Evolutionary conservation across 2,888 invertebrate species (phyloP), one percentile per base, ranked within the genome.

Genomic region (Stegana nigrithorax): DNA sequence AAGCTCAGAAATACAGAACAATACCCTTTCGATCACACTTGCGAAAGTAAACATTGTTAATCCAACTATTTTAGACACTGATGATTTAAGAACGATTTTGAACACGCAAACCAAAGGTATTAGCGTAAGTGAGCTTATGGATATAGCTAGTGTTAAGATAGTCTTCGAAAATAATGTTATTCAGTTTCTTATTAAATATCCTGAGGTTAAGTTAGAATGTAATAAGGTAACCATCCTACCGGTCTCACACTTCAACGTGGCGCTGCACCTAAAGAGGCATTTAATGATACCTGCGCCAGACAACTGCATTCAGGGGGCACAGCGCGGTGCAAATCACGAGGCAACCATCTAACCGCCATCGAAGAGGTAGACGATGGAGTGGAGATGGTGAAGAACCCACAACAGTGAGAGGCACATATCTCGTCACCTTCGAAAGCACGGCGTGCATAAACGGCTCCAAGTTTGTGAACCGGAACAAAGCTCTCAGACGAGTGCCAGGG

Each of bases 21-120:
- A 42, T 53, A 53, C 53, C 27, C n/a, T 62, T 17, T 36, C 59
- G 29, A 62, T 59, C 25, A 50, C 51, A 26, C 47, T 51, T 45
- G 58, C 51, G 25, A 51, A 62, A 2, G 26, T 50, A 26, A 51
- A 51, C 4, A 14, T 58, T 39, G 23, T 58, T 47, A 62, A 62
- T 36, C 55, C 45, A 19, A 27, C 53, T 5, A 60, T 60, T 27
- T 17, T 53, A n/a, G 53, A 55, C 19, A 8, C 10, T 19, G 45
- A 17, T 14, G 45, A 45, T 14, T 17, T 45, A 45, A 5, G 10
- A 2, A 19, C 4, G 10, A 17, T 5, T 5, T 6, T 45, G 10
- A 17, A 5, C 17, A 45, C n/a, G 45, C 10, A 21, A 10, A 17
- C 19, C 21, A 45, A 10, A 14, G 45, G 4, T 3, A 17, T 45